Conservation (phyloP, 2,797 vertebrate species). For the Anisognathus igniventris region DNA sequence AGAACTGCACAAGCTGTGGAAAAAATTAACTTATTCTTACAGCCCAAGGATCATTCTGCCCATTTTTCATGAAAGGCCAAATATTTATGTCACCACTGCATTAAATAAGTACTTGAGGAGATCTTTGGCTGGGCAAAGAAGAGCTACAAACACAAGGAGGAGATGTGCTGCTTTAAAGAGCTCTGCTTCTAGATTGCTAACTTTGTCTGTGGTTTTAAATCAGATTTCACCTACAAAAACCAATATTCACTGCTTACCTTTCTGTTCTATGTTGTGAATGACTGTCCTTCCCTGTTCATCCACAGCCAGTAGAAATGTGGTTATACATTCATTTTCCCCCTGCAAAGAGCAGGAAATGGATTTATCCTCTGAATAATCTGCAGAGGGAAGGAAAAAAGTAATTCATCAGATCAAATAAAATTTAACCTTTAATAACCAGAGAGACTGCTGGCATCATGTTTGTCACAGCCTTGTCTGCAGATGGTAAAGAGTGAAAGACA, state of each 20-base stretch:
- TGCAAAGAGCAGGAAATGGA: slow-evolving; percentile 84
- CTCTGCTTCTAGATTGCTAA: background rate
- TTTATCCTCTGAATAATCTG: slow-evolving; percentile 85
- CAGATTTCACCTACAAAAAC: background rate
- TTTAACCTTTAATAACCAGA: slow-evolving; percentile 50
- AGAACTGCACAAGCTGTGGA: background rate
- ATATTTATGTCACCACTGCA: background rate
- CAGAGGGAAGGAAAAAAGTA: slow-evolving; percentile 45
- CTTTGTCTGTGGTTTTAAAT: background rate
- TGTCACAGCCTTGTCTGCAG: slow-evolving; percentile 13
- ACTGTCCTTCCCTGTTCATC: slow-evolving; percentile 80
- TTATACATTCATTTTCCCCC: slow-evolving; percentile 87
- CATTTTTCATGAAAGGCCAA: background rate
- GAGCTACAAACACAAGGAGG: background rate
- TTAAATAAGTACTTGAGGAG: background rate
- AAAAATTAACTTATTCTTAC: background rate
- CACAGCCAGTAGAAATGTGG: slow-evolving; percentile 83
- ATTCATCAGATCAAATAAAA: slow-evolving; percentile 63
- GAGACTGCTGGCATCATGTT: slow-evolving; percentile 40
- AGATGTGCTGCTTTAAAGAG: background rate
- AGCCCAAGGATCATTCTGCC: background rate
- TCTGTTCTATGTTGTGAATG: slow-evolving; percentile 81
- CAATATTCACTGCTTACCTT: slow-evolving; percentile 74
- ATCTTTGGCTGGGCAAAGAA: background rate
- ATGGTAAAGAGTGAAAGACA: background rate